Evolutionary conservation across 2,797 vertebrate genomes (phyloP).

Genomic region (Anas acuta): DNA sequence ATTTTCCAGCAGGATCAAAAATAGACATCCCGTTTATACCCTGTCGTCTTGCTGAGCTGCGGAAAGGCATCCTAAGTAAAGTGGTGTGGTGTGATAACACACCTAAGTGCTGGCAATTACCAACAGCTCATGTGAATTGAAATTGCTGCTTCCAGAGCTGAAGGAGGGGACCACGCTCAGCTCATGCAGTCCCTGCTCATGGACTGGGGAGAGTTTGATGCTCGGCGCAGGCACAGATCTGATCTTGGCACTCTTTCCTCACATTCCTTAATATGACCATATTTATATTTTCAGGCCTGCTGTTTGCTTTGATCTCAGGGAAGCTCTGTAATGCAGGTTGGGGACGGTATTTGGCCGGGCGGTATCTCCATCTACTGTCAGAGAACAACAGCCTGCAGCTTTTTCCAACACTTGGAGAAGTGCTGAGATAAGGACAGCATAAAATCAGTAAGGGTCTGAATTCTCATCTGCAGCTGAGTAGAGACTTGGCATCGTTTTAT

Average conservation of each 20-base stretch:
- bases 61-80: not conserved
- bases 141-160: not conserved
- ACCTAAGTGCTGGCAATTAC: not conserved
- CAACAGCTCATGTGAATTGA: not conserved
- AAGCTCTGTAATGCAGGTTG: not conserved
- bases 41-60: not conserved
- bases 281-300: constrained; percentile 19
- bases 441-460: not conserved
- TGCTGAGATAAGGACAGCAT: not conserved
- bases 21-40: not conserved
- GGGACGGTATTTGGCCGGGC: not conserved
- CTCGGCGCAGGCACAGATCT: not conserved
- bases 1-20: constrained; percentile 15
- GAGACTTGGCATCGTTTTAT: not conserved
- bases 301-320: constrained; percentile 20
- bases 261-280: not conserved
- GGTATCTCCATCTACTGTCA: not conserved
- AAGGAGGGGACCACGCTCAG: fast-evolving
- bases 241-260: constrained; percentile 16
- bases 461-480: not conserved
- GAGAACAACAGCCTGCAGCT: not conserved
- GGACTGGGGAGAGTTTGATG: fast-evolving
- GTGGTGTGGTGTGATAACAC: fast-evolving
- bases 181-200: not conserved
- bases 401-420: not conserved